These are phyloP conservation scores for Cydia amplana DNA, from an alignment of 1,140 invertebrate species.

Conservation along the genomic window DNA sequence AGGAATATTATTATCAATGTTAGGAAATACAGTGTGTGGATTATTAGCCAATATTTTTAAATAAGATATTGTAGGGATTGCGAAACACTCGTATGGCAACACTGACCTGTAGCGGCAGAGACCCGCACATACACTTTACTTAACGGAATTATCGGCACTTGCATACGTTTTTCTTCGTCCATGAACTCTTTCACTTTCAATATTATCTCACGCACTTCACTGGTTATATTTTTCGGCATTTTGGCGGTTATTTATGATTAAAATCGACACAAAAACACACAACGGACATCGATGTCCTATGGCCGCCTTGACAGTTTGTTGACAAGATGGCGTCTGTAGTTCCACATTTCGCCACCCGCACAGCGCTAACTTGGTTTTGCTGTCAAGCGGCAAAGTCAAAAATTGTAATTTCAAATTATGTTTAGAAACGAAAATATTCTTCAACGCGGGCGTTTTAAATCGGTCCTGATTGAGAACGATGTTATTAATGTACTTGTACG, in stretches of 20 bases:
- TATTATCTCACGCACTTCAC: slow-evolving; percentile 73
- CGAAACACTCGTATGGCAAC: slow-evolving; percentile 24
- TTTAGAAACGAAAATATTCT: neutral
- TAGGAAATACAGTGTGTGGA: no score
- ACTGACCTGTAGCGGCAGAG: slow-evolving; percentile 68
- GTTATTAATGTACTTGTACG: slow-evolving; percentile 47
- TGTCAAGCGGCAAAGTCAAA: slow-evolving; percentile 25
- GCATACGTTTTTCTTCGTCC: slow-evolving; percentile 75
- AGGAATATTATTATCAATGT: no score
- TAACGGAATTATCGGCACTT: slow-evolving; percentile 73
- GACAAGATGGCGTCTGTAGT: slow-evolving; percentile 27
- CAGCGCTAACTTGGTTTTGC: slow-evolving; percentile 30
- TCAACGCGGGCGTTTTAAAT: slow-evolving; percentile 15
- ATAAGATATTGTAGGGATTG: neutral
- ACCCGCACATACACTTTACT: slow-evolving; percentile 73
- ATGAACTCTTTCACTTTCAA: slow-evolving; percentile 75
- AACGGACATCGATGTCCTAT: slow-evolving; percentile 43
- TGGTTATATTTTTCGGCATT: slow-evolving; percentile 76
- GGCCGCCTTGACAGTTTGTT: slow-evolving; percentile 32
- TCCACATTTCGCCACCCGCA: slow-evolving; percentile 25
- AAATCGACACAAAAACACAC: slow-evolving; percentile 45
- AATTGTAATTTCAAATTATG: slow-evolving; percentile 13
- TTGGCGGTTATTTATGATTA: slow-evolving; percentile 40
- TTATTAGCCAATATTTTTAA: neutral
- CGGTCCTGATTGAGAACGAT: slow-evolving; percentile 46